Evolutionary conservation across 1,140 invertebrate genomes (phyloP).

Genomic region (Ceratosolen fusciceps): DNA sequence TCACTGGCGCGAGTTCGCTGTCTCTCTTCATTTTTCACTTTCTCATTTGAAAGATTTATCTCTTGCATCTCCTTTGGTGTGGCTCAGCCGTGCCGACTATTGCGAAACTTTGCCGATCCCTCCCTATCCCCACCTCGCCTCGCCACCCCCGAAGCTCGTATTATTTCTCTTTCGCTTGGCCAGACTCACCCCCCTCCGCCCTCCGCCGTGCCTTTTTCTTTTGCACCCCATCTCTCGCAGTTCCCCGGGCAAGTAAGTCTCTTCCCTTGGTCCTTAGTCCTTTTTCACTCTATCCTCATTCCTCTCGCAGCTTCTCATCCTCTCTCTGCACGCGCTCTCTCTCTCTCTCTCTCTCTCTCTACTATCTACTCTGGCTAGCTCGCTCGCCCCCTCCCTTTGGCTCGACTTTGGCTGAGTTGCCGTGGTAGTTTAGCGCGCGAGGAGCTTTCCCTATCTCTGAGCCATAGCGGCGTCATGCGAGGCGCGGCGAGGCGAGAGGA

Average conservation of each 20-base stretch:
- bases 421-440: neutral
- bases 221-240: neutral
- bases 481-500: constrained; percentile 45
- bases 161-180: neutral
- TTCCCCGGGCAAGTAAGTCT: neutral
- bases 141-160: neutral
- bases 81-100: neutral
- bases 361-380: neutral
- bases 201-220: no score
- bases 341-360: neutral
- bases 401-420: no score
- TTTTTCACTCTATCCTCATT: neutral
- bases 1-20: constrained; percentile 4
- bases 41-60: constrained; percentile 12
- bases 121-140: neutral
- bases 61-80: neutral
- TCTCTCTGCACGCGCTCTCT: constrained; percentile 2
- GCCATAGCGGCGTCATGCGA: constrained; percentile 42
- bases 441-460: no score
- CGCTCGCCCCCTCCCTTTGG: neutral
- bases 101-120: neutral
- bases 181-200: neutral
- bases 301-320: neutral
- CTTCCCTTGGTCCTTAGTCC: no score
- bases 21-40: constrained; percentile 28